Evolutionary conservation across 2,888 invertebrate genomes (phyloP).

Genomic region (Malthinus seriepunctatus): DNA sequence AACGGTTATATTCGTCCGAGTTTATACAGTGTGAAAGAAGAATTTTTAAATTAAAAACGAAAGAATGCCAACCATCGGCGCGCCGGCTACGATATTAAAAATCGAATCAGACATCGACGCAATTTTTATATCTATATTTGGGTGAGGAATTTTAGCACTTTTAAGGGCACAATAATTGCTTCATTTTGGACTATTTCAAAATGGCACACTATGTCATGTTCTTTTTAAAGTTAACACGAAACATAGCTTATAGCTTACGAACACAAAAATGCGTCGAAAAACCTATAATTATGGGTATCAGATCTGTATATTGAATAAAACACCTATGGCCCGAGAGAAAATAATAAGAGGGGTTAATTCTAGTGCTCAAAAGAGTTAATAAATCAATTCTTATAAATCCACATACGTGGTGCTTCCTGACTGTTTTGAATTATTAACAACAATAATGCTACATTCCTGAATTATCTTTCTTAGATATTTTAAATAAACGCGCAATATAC

Average conservation of each 20-base stretch:
- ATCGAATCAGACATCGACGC: no score
- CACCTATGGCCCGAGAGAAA: slow-evolving; percentile 17
- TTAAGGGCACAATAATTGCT: no score
- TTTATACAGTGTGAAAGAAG: no score
- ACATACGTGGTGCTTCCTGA: slow-evolving; percentile 32
- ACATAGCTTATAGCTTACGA: slow-evolving; percentile 11
- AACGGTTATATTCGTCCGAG: neutral
- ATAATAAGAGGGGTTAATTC: slow-evolving; percentile 33
- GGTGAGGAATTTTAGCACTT: no score
- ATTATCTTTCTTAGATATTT: slow-evolving; percentile 9
- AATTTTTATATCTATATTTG: no score
- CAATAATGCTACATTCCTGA: slow-evolving; percentile 19
- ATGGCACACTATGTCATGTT: slow-evolving; percentile 20
- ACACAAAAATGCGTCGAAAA: slow-evolving; percentile 23
- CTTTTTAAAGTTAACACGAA: slow-evolving; percentile 20
- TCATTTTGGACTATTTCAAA: no score
- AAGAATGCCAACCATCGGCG: no score
- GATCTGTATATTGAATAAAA: slow-evolving; percentile 38
- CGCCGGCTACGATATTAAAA: no score
- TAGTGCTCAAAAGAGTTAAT: slow-evolving; percentile 33
- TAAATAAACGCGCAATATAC: neutral
- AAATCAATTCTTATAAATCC: slow-evolving; percentile 35
- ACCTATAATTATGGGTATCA: slow-evolving; percentile 35
- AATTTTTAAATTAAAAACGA: no score
- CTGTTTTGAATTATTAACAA: slow-evolving; percentile 32